Conservation (phyloP, 2,797 vertebrate genomes). For the Rhinichthys osculus region DNA sequence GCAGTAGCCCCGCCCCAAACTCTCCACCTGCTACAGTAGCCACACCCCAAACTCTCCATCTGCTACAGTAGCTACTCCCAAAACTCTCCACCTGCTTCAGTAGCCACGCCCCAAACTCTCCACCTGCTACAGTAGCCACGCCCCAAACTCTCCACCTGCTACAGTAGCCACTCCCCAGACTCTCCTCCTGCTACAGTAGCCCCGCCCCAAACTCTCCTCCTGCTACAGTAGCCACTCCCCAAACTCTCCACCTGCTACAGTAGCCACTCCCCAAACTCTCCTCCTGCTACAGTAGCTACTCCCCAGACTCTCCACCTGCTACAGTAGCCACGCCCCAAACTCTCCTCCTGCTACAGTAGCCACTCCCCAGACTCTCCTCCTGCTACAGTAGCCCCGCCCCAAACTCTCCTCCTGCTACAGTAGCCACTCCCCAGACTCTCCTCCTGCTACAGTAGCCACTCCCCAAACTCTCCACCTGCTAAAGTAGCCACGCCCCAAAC, state of each 20-base stretch:
- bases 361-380: too few relatives aligned
- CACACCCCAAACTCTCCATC: neutral
- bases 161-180: neutral
- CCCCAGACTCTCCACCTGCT: too few relatives aligned
- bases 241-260: neutral
- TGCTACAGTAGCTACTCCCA: neutral
- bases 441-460: too few relatives aligned
- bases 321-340: too few relatives aligned
- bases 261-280: neutral
- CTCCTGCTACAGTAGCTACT: neutral
- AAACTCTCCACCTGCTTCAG: neutral
- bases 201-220: too few relatives aligned
- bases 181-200: neutral
- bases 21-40: neutral
- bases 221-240: neutral
- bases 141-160: rapidly evolving
- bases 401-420: too few relatives aligned
- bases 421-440: too few relatives aligned
- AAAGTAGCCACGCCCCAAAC: too few relatives aligned
- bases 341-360: too few relatives aligned
- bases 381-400: too few relatives aligned
- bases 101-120: neutral
- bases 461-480: too few relatives aligned
- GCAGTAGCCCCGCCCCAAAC: neutral
- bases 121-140: neutral